Evolutionary conservation across 2,797 vertebrate genomes (phyloP).

Genomic region (Fratercula arctica): DNA sequence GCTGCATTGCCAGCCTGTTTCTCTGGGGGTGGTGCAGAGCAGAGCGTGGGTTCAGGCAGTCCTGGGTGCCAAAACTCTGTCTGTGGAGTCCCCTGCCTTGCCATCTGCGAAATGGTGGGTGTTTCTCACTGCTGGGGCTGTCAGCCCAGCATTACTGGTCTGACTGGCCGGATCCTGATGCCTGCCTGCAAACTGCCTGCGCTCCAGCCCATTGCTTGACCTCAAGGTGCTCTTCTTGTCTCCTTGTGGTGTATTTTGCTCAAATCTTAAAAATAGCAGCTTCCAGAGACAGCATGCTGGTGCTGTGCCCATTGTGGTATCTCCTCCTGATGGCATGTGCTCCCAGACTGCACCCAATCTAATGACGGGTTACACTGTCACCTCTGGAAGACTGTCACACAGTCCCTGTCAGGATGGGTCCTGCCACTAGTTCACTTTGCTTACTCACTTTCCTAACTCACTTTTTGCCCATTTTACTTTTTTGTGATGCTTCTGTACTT

Average conservation of each 20-base stretch:
- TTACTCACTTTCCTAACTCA: background rate
- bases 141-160: background rate
- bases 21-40: background rate
- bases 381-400: background rate
- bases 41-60: background rate
- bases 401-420: background rate
- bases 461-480: background rate
- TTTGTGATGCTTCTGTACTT: background rate
- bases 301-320: fast-evolving
- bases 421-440: background rate
- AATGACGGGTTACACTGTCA: background rate
- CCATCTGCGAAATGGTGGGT: background rate
- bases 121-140: background rate
- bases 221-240: background rate
- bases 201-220: background rate
- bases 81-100: background rate
- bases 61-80: background rate
- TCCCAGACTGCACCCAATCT: background rate
- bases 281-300: background rate
- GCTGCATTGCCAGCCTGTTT: background rate
- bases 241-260: background rate
- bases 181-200: background rate
- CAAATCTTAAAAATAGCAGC: background rate
- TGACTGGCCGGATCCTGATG: background rate
- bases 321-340: background rate